Evolutionary conservation across 2,888 invertebrate genomes (phyloP), one percentile per base, ranked within the genome.

Genomic region (Ecdyonurus torrentis): DNA sequence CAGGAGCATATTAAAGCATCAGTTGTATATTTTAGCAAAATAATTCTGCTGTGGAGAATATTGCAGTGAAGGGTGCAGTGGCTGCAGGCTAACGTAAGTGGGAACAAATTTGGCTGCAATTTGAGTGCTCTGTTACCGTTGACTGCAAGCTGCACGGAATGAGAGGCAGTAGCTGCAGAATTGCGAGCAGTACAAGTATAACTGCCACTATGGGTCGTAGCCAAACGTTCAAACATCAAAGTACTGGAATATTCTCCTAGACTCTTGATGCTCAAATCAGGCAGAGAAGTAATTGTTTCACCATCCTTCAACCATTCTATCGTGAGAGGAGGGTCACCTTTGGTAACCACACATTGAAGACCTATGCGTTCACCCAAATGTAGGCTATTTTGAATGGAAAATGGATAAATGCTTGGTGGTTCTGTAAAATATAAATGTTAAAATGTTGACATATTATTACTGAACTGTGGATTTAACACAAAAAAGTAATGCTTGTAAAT

Each of bases 181-280:
- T 92, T 93, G 68, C 84, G 84, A 1, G 92, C 91, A 23, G 86
- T 84, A 72, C 92, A 93, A 50, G 88, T 84, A 73, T 91, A 93
- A 71, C 91, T 89, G 25, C 92, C 92, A 65, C 92, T 66, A 66
- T 52, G 68, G 67, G 65, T 64, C 7, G 70, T 68, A 37, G 67
- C 67, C 62, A 70, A 64, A 15, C 67, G 66, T 55, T 71, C 70
- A 59, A 71, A 70, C 62, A 70, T 69, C 23, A 71, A 65, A 22
- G 70, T 67, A 22, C 68, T 68, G 10, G 71, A 70, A 65, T 70
- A 72, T 59, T 71, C 70, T 58, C 71, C 70, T 50, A 71, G 67
- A 37, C 69, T 68, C 60, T 69, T 66, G 24, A 70, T 67, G 20
- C 65, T 67, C 61, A 71, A 66, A 23, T 64, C 62, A 24, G 64